A percentile compares a stretch with the other conserved stretches of the same genome.
phyloP scores from a whole-genome alignment of 2,797 vertebrate genomes.

The Anniella stebbinsi region DNA sequence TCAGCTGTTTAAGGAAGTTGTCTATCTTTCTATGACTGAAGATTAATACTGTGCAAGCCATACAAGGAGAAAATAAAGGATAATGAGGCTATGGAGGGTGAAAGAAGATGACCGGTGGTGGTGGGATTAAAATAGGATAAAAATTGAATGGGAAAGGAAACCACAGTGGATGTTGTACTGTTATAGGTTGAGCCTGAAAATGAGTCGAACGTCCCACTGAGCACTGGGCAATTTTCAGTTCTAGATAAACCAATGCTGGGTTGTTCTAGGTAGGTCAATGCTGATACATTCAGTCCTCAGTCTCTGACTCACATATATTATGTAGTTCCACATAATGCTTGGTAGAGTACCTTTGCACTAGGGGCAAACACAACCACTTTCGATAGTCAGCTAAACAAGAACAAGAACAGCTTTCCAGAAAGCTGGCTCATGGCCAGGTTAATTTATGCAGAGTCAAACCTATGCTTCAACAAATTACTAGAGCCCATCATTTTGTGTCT shows the following conservation, averaged over 20 bases:
- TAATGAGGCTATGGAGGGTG: constrained; percentile 29
- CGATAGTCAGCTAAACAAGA: constrained; percentile 37
- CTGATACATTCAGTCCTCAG: constrained; percentile 37
- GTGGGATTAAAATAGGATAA: constrained; percentile 17
- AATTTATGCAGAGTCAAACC: constrained; percentile 59
- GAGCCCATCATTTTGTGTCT: constrained; percentile 62
- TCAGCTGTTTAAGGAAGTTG: neutral
- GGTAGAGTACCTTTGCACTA: constrained; percentile 10
- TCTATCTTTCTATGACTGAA: constrained; percentile 24
- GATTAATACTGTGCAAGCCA: constrained; percentile 17
- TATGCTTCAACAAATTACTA: constrained; percentile 68
- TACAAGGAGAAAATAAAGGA: constrained; percentile 18
- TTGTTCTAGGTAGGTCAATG: constrained; percentile 31
- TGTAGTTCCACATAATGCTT: accelerated
- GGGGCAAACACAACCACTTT: constrained; percentile 29
- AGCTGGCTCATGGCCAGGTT: constrained; percentile 58
- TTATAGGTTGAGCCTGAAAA: constrained; percentile 54
- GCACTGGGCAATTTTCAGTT: constrained; percentile 41
- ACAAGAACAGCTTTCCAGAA: constrained; percentile 55
- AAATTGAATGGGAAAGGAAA: constrained; percentile 38
- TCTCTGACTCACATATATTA: neutral
- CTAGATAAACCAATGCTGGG: constrained; percentile 18
- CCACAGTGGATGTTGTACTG: constrained; percentile 40
- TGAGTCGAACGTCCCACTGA: constrained; percentile 36
- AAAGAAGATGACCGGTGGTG: neutral